Conservation (phyloP, 2,113 vertebrate species). For the Dasyprocta punctata region DNA sequence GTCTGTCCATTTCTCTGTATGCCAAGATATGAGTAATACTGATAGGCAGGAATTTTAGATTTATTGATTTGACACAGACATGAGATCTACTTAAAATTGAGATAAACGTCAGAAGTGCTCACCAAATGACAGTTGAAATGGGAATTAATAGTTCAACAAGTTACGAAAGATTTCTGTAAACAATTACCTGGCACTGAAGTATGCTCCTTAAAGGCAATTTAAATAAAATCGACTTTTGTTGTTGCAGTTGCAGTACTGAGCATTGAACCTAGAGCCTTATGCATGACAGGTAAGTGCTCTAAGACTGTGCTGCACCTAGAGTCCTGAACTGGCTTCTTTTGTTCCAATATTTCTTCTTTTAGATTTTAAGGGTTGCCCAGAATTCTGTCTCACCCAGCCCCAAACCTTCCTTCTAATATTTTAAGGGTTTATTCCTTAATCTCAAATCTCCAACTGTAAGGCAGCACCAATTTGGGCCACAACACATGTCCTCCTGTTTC, state of each 20-base stretch:
- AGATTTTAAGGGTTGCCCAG: neutral
- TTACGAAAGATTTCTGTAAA: conserved; percentile 52
- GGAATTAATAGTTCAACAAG: conserved; percentile 34
- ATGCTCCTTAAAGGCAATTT: conserved; percentile 61
- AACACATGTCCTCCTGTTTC: neutral
- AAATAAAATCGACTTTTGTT: neutral
- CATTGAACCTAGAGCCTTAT: neutral
- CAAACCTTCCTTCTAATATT: neutral
- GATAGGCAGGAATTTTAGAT: conserved; percentile 46
- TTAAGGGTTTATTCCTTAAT: neutral
- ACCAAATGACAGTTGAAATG: conserved; percentile 56
- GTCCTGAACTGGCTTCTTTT: neutral
- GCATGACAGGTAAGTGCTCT: neutral
- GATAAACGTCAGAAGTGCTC: conserved; percentile 64
- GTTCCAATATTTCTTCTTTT: neutral
- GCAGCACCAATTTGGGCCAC: neutral
- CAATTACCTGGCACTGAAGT: conserved; percentile 50
- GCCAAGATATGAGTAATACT: conserved; percentile 60
- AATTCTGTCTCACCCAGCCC: neutral
- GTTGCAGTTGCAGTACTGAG: neutral
- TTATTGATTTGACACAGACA: conserved; percentile 71
- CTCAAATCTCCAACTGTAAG: neutral
- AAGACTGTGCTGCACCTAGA: neutral
- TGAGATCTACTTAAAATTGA: conserved; percentile 49
- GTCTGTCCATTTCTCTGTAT: conserved; percentile 54